phyloP scores from a whole-genome alignment of 2,888 invertebrate genomes.

The Perithous albicinctus region DNA sequence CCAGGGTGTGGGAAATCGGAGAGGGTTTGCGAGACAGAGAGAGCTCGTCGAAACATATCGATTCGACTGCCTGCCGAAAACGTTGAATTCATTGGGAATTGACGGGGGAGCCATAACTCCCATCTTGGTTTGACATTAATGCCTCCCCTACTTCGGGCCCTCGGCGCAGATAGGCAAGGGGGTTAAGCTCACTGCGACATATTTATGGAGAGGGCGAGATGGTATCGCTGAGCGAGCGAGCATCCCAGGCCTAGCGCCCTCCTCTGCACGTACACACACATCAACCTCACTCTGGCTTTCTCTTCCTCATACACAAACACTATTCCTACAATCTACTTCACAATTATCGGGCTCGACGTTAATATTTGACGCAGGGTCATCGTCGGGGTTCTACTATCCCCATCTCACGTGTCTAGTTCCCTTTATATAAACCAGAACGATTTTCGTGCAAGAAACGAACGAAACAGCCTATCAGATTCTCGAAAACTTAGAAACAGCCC shows the following conservation, averaged over 20 bases:
- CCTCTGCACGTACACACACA: constrained; percentile 34
- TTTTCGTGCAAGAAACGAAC: constrained; percentile 34
- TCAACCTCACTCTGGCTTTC: constrained; percentile 29
- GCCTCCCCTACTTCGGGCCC: constrained; percentile 82
- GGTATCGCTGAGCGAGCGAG: constrained; percentile 78
- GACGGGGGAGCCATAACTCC: constrained; percentile 85
- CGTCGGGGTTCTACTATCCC: constrained; percentile 61
- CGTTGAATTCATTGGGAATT: constrained; percentile 85
- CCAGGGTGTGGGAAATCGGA: constrained; percentile 22
- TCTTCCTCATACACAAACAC: constrained; percentile 58
- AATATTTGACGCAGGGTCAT: constrained; percentile 82
- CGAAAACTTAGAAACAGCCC: not conserved
- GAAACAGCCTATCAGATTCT: constrained; percentile 6
- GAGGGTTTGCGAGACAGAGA: constrained; percentile 61
- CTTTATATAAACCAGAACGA: constrained; percentile 20
- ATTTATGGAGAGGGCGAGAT: constrained; percentile 85
- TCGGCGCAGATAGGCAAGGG: constrained; percentile 83
- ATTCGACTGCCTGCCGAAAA: constrained; percentile 82
- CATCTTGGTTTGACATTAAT: constrained; percentile 85
- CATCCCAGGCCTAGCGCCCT: constrained; percentile 60
- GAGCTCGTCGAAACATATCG: constrained; percentile 80
- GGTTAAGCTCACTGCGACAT: constrained; percentile 85
- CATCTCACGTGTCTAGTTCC: constrained; percentile 8
- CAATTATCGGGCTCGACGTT: constrained; percentile 84
- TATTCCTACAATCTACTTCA: constrained; percentile 83